phyloP scores from a whole-genome alignment of 2,888 invertebrate genomes.

The Linyphia triangularis region DNA sequence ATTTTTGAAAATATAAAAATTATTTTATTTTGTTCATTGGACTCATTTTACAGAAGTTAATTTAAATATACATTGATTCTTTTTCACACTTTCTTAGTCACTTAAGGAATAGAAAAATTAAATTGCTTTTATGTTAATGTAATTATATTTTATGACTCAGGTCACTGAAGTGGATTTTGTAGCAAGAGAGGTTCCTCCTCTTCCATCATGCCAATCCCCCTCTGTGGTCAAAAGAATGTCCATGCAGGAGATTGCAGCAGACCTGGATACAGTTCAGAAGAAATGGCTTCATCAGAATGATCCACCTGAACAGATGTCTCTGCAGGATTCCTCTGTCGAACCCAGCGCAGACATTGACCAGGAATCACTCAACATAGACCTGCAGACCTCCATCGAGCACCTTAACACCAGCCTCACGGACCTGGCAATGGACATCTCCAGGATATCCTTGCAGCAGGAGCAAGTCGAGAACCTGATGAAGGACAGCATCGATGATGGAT shows the following conservation, averaged over 20 bases:
- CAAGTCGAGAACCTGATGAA: conserved; percentile 78
- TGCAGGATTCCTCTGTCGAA: conserved; percentile 22
- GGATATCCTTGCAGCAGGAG: conserved; percentile 90
- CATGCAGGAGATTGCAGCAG: conserved; percentile 73
- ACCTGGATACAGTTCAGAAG: conserved; percentile 67
- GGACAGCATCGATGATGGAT: conserved; percentile 68
- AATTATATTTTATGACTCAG: no score
- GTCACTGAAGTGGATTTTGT: conserved; percentile 41
- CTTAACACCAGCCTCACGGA: conserved; percentile 95
- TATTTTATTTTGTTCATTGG: no score
- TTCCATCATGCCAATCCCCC: conserved; percentile 62
- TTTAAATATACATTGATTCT: no score
- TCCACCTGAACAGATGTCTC: conserved; percentile 40
- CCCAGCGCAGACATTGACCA: conserved; percentile 28
- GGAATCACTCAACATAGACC: conserved; percentile 70
- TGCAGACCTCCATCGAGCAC: conserved; percentile 79
- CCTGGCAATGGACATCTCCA: conserved; percentile 95
- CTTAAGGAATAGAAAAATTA: no score
- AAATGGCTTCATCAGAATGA: conserved; percentile 71
- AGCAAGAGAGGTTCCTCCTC: background rate
- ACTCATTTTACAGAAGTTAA: no score
- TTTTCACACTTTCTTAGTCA: no score
- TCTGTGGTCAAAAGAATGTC: conserved; percentile 67
- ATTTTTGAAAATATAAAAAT: no score
- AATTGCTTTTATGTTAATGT: no score